A percentile compares a stretch with the other conserved stretches of the same genome.
phyloP scores from a whole-genome alignment of 2,113 vertebrate species.

The Corythornis madagascariensis region DNA sequence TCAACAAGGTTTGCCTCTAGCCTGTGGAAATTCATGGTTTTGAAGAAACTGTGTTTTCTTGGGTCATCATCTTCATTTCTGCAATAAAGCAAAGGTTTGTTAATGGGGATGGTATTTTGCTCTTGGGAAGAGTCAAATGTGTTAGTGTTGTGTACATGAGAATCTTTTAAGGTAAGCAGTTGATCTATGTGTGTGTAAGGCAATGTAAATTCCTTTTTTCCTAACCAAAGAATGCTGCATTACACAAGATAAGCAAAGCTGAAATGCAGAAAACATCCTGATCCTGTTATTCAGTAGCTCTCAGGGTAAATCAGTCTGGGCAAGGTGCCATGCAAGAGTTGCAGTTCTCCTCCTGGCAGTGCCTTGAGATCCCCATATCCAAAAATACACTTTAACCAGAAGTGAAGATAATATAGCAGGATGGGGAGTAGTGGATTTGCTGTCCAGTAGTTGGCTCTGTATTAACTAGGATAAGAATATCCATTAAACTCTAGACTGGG shows the following conservation, averaged over 20 bases:
- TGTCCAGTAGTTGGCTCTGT: neutral
- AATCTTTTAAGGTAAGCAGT: neutral
- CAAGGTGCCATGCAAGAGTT: neutral
- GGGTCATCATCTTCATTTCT: slow-evolving; percentile 85
- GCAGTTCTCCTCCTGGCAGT: neutral
- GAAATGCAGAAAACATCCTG: neutral
- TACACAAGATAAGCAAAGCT: neutral
- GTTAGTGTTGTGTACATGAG: neutral
- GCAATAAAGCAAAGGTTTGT: slow-evolving; percentile 41
- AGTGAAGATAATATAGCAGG: neutral
- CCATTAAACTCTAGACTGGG: neutral
- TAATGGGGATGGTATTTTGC: neutral
- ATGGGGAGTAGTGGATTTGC: neutral
- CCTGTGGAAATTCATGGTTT: slow-evolving; percentile 87
- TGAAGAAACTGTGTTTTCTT: slow-evolving; percentile 90
- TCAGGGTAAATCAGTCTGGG: neutral
- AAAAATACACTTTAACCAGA: neutral
- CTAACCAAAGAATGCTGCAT: neutral
- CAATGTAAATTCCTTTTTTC: neutral
- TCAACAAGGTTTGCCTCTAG: slow-evolving; percentile 88
- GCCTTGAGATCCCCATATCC: neutral
- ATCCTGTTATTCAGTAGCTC: neutral
- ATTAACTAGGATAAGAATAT: neutral
- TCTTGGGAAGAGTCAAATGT: neutral
- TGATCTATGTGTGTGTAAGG: too few relatives aligned